Percentiles rank a stretch among this genome's conserved stretches.
Conservation (phyloP, 2,113 vertebrate species). For the Siniperca knerii region DNA sequence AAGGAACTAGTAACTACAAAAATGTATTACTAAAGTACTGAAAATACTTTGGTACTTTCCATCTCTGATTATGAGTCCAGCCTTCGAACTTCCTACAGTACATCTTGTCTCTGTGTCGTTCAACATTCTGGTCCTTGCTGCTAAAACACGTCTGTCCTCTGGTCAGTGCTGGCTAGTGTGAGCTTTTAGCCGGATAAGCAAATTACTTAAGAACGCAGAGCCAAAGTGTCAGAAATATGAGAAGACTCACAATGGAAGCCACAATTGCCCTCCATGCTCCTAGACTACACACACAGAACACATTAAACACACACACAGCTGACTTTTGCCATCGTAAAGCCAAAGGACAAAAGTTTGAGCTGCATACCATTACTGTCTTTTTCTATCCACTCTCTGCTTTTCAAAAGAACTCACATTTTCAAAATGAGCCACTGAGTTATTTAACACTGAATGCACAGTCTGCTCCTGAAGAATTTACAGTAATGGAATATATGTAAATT, state of each 20-base stretch:
- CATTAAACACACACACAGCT: not conserved
- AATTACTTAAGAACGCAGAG: constrained; percentile 21
- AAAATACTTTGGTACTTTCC: not conserved
- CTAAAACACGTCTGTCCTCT: not conserved
- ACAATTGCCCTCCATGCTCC: not conserved
- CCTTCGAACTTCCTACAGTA: not conserved
- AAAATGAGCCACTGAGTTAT: not conserved
- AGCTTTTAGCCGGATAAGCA: constrained; percentile 33
- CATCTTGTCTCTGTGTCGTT: not conserved
- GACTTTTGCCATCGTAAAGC: not conserved
- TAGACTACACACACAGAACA: not conserved
- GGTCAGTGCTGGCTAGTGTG: not conserved
- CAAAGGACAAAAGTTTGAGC: not conserved
- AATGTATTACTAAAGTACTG: not conserved
- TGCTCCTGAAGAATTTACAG: not conserved
- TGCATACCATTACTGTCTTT: not conserved
- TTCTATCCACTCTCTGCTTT: not conserved
- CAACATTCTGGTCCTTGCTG: not conserved
- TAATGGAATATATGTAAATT: constrained; percentile 3
- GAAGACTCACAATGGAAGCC: not conserved
- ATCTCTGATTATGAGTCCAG: no score
- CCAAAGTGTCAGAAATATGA: constrained; percentile 26
- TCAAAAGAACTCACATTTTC: not conserved
- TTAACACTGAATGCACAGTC: not conserved
- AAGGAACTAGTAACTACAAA: no score